Evolutionary conservation across 2,888 invertebrate genomes (phyloP), one percentile per base, ranked within the genome.

Genomic region (Resseliella maxima): DNA sequence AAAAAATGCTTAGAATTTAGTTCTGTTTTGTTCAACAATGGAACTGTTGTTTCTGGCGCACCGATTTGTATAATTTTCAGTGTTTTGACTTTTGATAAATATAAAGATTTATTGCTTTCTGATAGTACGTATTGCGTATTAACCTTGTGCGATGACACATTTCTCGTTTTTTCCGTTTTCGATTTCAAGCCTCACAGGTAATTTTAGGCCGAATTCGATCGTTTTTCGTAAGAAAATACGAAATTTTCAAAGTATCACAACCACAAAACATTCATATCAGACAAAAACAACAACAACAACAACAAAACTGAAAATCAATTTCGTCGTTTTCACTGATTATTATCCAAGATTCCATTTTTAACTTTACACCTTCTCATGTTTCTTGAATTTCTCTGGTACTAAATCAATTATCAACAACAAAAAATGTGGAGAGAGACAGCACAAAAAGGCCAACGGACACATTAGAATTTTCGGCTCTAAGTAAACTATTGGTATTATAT

Each of bases 121-220:
- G 72, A 72, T 72, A 72, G 72, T 72, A 31, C 72, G 10, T 18
- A 72, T 0, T 72, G 72, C 59, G 72, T 31, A 72, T 72, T 72
- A 72, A 72, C 72, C 72, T 72, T 72, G 72, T 72, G 31, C 72
- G 72, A 72, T 72, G 72, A 72, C 72, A 72, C 72, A 72, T 72
- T 72, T 72, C 10, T 59, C 27, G 59, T 31, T 72, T 24, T 59
- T 24, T 59, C 59, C 59, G 5, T 59, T 41, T 41, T 2, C 31
- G 12, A 72, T 72, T 72, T 31, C 72, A 31, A 24, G 12, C 5
- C 59, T 27, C 59, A 18, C 46, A 50, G 46, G 46, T 50, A 31
- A 27, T 35, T 15, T 72, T 31, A 35, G 31, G 15, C 59, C 59
- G 6, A n/a, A 59, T 24, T 3, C 12, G 59, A 59, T 59, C 24